Evolutionary conservation across 2,113 vertebrate genomes (phyloP), one percentile per base, ranked within the genome.

Genomic region (Tringa solitaria): DNA sequence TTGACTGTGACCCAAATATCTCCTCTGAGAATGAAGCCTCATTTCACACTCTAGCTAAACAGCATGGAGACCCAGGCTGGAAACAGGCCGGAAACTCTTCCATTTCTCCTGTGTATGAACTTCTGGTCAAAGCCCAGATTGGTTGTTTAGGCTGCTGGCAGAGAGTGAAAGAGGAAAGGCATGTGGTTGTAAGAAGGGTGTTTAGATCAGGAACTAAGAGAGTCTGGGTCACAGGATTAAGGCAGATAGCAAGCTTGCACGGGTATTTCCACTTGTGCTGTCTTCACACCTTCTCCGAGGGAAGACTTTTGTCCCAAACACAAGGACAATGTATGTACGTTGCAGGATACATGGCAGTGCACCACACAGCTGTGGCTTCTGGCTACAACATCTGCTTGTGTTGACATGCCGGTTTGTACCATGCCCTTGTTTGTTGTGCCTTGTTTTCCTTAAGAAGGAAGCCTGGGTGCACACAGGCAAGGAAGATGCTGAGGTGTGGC

Each of bases 391-490:
- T 50, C 76, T 70, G 28, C 79, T 32, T 14, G 20, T 22, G 56
- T 5, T 73, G 68, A 50, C 60, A 6, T 0, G 7, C 9, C 4
- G 3, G 18, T 21, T 43, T 78, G 61, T 43, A 21, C 50, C 5
- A 0, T 43, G 45, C 20, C 46, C 45, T 32, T 1, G 4, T 8
- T 10, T 39, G 37, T 39, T 39, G 32, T 61, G 9, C 41, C 41
- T 46, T 45, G 37, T 56, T 53, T 67, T 73, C 37, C 35, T 63
- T 59, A 64, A 17, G 53, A 35, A 50, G 76, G 60, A 67, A 65
- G 15, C 1, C 21, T 0, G 1, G 12, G 27, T 46, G 10, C 48
- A 53, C 9, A 2, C 0, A 0, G 45, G 5, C 26, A 54, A 68
- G 20, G 69, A 75, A 87, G 69, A 69, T 81, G 37, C 50, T 14